Conservation (phyloP, 2,113 vertebrate species). For the Ceyx melanurus region DNA sequence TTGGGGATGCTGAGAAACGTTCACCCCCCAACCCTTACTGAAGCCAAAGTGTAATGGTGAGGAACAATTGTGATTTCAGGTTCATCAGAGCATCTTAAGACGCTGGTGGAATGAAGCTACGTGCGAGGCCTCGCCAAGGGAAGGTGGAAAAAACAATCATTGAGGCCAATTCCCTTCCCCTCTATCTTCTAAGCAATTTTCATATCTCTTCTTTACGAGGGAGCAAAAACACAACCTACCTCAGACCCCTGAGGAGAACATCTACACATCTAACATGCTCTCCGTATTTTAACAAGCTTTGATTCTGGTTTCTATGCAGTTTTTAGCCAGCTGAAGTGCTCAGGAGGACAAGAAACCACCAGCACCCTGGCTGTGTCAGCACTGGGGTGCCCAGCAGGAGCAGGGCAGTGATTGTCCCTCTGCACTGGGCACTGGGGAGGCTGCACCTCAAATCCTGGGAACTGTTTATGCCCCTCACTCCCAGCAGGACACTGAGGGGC, state of each 20-base stretch:
- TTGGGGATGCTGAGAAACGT: conserved; percentile 3
- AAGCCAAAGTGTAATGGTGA: conserved; percentile 8
- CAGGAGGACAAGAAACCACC: no score
- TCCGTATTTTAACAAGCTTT: background rate
- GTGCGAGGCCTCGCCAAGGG: background rate
- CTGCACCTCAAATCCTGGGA: no score
- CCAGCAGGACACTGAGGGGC: no score
- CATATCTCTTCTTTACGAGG: background rate
- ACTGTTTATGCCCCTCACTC: no score
- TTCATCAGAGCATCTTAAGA: background rate
- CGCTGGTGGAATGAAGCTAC: background rate
- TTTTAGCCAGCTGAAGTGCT: background rate
- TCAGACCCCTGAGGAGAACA: background rate
- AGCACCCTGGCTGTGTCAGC: no score
- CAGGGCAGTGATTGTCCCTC: no score
- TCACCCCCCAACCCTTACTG: background rate
- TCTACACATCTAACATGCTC: background rate
- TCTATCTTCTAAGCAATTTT: background rate
- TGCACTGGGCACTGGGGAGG: no score
- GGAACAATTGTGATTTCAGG: background rate
- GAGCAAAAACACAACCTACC: background rate
- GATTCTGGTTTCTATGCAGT: background rate
- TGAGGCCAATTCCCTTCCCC: background rate
- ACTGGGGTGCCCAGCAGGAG: no score
- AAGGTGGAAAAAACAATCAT: background rate